Evolutionary conservation across 2,113 vertebrate genomes (phyloP), one percentile per base, ranked within the genome.

Genomic region (Gila orcuttii): DNA sequence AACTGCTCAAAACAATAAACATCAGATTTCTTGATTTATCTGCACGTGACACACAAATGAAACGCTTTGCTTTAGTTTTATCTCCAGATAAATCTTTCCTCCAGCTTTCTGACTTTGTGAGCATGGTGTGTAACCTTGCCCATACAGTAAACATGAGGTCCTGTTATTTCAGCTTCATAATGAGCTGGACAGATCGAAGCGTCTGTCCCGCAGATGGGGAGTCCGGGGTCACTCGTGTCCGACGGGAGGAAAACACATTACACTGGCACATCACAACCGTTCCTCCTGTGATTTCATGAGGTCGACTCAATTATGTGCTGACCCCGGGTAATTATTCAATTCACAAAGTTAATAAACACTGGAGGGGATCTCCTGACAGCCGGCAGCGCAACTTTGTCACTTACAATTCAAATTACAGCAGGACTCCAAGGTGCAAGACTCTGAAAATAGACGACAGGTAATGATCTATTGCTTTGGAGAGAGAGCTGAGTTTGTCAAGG

Each of bases 231-330:
- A 59, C 23, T 50, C 1, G 74, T 71, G 75, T 52, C 42, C 52
- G 6, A 81, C 68, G 55, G 81, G 87, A 89, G 89, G 86, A 86
- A 89, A 76, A 36, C 71, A 55, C 17, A 55, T 79, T 59, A 62
- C 68, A 64, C 75, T 90, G 79, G 31, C 83, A 86, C 89, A 89
- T 92, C 87, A 86, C 60, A 87, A 71, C 66, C 87, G 76, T 88
- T 77, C 85, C 86, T 90, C 92, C 93, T 92, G 90, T 92, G 94
- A 92, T 93, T 93, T 89, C 86, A 91, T 91, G 93, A 95, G 92
- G 94, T 94, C 92, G 93, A 90, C 84, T 94, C 90, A 94, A 92
- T 95, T 93, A 93, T 87, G 83, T 87, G 80, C 74, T 77, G 68
- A 88, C 87, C 79, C 78, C 75, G 39, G 89, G 79, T 92, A 91